Base-by-base conservation (phyloP, 2,888 invertebrate genomes). In the Acronicta aceris region DNA sequence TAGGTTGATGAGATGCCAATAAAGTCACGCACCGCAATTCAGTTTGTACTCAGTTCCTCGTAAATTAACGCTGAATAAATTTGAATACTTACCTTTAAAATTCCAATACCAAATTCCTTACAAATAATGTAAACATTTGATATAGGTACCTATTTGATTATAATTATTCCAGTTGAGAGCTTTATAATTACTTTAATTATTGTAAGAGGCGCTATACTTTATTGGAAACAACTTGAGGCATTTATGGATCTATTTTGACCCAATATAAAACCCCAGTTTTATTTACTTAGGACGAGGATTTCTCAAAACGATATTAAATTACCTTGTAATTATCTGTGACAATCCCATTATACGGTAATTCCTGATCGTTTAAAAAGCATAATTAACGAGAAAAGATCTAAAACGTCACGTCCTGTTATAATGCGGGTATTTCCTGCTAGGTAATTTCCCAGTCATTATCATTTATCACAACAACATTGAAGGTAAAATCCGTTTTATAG, bases 401-500 rank as follows among this genome's bases (percentile, higher is more conserved):
- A 48, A 55, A 53, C 47, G 59, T 63, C 71, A 66, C n/a, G 3
- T 33, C 10, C 40, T 5, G 42, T 9, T 16, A 15, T 48, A n/a
- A 33, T 48, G 30, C 43, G 41, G 56, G 63, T 58, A 51, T 73
- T 67, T 67, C 67, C 67, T 50, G 50, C 50, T 48, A 48, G 21
- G 67, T 71, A 43, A 61, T 67, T 73, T 61, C 71, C 75, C 64
- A 67, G 52, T 57, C 21, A 12, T 52, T 49, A 58, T 62, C 54
- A 13, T 46, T 3, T 56, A 1, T 3, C 7, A 30, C 1, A 21
- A 21, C 21, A 21, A 21, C 21, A 21, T 21, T 21, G 21, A 10
- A 54, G 38, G 47, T 50, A 47, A 51, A 38, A 33, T 53, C 43
- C 45, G 33, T 51, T 59, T 51, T 21, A 13, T 63, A 45, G 45